Evolutionary conservation across 2,888 invertebrate genomes (phyloP), one percentile per base, ranked within the genome.

Genomic region (Coelogynopora nodosa): DNA sequence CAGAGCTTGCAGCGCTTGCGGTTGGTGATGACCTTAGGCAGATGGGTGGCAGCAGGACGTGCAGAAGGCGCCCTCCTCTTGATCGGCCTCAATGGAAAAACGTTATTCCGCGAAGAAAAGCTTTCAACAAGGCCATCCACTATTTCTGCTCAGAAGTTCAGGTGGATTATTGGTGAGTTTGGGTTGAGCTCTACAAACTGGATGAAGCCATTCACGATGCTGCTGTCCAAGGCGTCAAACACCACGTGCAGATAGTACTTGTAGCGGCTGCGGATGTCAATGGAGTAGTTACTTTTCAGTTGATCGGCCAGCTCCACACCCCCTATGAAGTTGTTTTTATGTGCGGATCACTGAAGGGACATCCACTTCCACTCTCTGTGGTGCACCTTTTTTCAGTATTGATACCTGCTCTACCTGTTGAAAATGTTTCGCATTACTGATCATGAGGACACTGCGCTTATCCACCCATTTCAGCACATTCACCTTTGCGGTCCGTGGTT

Each of bases 401-500:
- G 49, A 49, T 18, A 49, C 49, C 18, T 49, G 18, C 49, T 49
- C 18, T 18, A 49, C 49, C 18, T 49, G 49, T 18, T 49, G 49
- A 18, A 49, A 5, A 49, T 49, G 5, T 49, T 49, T 18, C 49
- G 49, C 49, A 49, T 49, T 49, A 49, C 5, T 49, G 49, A 49
- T 49, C 49, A 49, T 49, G 49, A 49, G 49, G 49, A 49, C 5
- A 49, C 49, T 18, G 18, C 49, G 49, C 28, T 23, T 80, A n/a
- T 80, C 80, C 26, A 26, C n/a, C 80, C 80, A 80, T 80, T 67
- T 67, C 2, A 80, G 26, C 23, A 80, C 80, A 80, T 80, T 80
- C 2, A 80, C 5, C 28, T 27, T n/a, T n/a, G 23, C 80, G 23
- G 80, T 80, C 80, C 28, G 80, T 80, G 28, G 26, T 80, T 80